Evolutionary conservation across 2,113 vertebrate species (phyloP), one percentile per base, ranked within the genome.

Genomic region (Cololabis saira): DNA sequence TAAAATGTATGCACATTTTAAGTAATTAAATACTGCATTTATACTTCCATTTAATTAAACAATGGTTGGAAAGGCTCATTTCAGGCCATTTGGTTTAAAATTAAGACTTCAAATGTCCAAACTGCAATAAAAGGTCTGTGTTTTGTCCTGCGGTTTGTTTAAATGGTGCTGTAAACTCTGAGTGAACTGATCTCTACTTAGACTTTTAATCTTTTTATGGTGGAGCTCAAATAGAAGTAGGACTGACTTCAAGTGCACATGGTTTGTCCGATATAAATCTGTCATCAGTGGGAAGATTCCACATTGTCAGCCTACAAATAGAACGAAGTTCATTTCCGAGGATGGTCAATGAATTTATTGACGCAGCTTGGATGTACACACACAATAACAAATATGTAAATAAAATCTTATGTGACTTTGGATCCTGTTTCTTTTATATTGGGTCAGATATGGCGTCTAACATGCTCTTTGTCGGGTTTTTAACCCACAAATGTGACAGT

Each of bases 241-340:
- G 48, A 19, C 2, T 1, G 47, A 51, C 57, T 44, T 1, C 1
- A 1, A 1, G 43, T 27, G 61, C 41, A 51, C 40, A 2, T 42
- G 18, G 13, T 53, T 0, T 37, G 3, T 27, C 56, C 43, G 33
- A 4, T 5, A 1, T 78, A 45, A 78, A 78, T 50, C 80, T 77
- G 71, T 82, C 73, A 33, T 37, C 76, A 42, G 49, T 1, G 56
- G 55, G 17, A n/a, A 74, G 27, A 67, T 61, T 33, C 52, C 70
- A 70, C 43, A 78, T 65, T 53, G 60, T 57, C 57, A 64, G 52
- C 27, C 71, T 69, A 56, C 49, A 85, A 80, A 76, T 80, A 82
- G 18, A 62, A 74, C 12, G 12, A 2, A 22, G 44, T 76, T 61
- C 50, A 67, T 78, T 71, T 67, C 33, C 16, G 4, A 19, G 40